phyloP scores from a whole-genome alignment of 1,140 invertebrate species.

The Nylanderia fulva region DNA sequence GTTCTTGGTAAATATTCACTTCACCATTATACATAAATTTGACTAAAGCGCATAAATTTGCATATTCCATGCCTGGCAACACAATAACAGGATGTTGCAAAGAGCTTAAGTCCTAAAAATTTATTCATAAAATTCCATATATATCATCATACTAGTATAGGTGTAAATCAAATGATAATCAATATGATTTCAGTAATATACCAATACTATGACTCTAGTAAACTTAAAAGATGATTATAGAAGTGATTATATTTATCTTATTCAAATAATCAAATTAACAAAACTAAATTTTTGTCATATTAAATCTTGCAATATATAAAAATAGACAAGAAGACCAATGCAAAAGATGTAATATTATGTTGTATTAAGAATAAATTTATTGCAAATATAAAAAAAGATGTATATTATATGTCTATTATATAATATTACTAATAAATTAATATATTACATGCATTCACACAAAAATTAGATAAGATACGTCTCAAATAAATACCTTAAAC shows the following conservation, averaged over 20 bases:
- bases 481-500: slow-evolving; percentile 89
- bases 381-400: neutral
- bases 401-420: too few species aligned
- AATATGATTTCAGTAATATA: neutral
- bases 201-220: neutral
- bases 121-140: slow-evolving; percentile 34
- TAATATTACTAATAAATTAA: neutral
- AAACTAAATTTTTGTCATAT: neutral
- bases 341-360: neutral
- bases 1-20: slow-evolving; percentile 94
- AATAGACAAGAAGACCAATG: neutral
- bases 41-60: slow-evolving; percentile 93
- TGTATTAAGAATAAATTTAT: neutral
- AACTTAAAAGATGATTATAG: slow-evolving; percentile 8
- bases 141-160: neutral
- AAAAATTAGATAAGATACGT: neutral
- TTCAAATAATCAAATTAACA: slow-evolving; percentile 4
- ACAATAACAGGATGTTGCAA: slow-evolving; percentile 94
- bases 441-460: neutral
- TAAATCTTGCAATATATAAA: neutral
- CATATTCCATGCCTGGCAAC: slow-evolving; percentile 92
- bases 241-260: neutral
- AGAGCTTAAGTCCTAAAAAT: slow-evolving; percentile 88
- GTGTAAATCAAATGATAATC: too few species aligned
- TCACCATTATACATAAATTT: slow-evolving; percentile 97